phyloP scores from a whole-genome alignment of 2,113 vertebrate genomes.

The Percina caprodes region DNA sequence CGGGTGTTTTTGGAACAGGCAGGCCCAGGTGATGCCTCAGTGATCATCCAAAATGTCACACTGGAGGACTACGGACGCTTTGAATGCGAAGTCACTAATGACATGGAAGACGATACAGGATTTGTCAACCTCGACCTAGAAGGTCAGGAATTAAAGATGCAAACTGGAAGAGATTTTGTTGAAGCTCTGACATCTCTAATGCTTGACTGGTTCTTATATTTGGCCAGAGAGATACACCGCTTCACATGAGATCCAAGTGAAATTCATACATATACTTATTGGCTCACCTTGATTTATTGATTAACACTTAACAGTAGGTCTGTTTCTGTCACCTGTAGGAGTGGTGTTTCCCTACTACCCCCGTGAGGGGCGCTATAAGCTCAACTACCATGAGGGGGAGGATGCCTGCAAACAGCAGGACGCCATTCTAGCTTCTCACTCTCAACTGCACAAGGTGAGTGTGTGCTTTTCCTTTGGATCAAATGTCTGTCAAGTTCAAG shows the following conservation, averaged over 20 bases:
- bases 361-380: slow-evolving; percentile 90
- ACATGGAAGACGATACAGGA: slow-evolving; percentile 94
- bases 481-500: not conserved
- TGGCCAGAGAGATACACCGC: not conserved
- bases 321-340: slow-evolving; percentile 77
- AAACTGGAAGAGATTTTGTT: not conserved
- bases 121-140: slow-evolving; percentile 95
- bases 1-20: slow-evolving; percentile 89
- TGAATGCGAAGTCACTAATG: slow-evolving; percentile 96
- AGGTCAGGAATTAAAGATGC: slow-evolving; percentile 82
- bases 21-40: slow-evolving; percentile 88
- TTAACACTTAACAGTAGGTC: not conserved
- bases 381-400: slow-evolving; percentile 92
- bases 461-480: not conserved
- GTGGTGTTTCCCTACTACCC: slow-evolving; percentile 97
- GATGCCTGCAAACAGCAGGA: slow-evolving; percentile 90
- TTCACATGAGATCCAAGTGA: not conserved
- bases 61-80: slow-evolving; percentile 96
- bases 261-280: not conserved
- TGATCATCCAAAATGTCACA: slow-evolving; percentile 94
- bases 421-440: slow-evolving; percentile 92
- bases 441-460: slow-evolving; percentile 88
- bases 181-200: not conserved
- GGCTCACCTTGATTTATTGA: not conserved
- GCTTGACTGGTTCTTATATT: no score